These are phyloP conservation scores for Rynchops niger DNA, from an alignment of 2,113 vertebrate genomes.

Conservation along the genomic window DNA sequence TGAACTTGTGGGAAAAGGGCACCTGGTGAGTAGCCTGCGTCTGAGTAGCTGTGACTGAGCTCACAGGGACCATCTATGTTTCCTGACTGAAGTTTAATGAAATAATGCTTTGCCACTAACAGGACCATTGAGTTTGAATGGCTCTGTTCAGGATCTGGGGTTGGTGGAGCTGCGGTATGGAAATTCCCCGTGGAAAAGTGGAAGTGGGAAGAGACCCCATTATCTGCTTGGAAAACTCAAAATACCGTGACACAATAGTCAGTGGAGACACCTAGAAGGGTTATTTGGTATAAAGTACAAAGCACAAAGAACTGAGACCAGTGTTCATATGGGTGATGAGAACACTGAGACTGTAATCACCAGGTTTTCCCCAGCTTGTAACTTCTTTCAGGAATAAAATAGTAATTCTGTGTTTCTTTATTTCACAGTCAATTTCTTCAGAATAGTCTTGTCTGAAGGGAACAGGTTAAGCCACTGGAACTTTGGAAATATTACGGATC, in stretches of 20 bases:
- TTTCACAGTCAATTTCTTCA: constrained; percentile 57
- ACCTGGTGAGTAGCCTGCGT: background rate
- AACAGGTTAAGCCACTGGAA: constrained; percentile 4
- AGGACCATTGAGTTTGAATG: constrained; percentile 3
- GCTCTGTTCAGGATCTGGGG: background rate
- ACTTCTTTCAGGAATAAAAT: constrained; percentile 11
- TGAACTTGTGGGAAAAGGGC: background rate
- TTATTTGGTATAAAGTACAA: background rate
- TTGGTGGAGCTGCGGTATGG: background rate
- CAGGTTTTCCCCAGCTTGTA: background rate
- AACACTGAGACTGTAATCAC: background rate
- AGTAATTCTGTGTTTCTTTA: constrained; percentile 34
- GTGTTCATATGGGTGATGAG: background rate
- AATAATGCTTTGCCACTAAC: background rate
- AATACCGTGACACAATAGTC: background rate
- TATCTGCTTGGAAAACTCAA: background rate
- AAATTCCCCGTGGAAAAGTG: background rate
- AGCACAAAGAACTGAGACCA: background rate
- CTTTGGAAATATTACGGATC: background rate
- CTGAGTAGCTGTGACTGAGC: background rate
- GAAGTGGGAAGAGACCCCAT: background rate
- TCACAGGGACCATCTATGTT: background rate
- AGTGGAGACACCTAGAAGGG: background rate
- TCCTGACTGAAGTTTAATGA: constrained; percentile 21
- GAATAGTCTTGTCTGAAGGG: constrained; percentile 3